A percentile compares a stretch with the other conserved stretches of the same genome.
Conservation (phyloP, 2,113 vertebrate genomes). For the Electrona antarctica region DNA sequence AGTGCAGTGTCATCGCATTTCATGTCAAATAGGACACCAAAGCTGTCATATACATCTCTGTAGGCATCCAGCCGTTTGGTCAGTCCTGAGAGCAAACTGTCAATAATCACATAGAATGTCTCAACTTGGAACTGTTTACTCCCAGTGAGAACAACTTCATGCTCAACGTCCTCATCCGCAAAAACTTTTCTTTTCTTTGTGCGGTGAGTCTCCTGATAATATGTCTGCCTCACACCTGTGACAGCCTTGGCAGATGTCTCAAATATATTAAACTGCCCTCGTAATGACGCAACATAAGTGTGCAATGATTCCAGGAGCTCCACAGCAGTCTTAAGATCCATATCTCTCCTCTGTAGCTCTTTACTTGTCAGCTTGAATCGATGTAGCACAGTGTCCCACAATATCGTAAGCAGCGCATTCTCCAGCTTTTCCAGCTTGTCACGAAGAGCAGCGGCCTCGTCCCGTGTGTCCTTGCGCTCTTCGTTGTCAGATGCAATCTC, state of each 20-base stretch:
- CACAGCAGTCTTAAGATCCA: not conserved
- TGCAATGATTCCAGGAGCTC: not conserved
- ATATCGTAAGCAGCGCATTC: not conserved
- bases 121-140: not conserved
- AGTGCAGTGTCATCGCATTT: not conserved
- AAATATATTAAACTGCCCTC: not conserved
- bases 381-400: not conserved
- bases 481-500: not conserved
- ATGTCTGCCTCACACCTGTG: not conserved
- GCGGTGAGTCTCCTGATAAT: not conserved
- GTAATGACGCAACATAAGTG: not conserved
- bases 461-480: not conserved
- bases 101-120: conserved; percentile 1
- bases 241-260: not conserved
- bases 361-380: not conserved
- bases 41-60: not conserved
- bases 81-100: not conserved
- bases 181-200: not conserved
- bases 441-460: not conserved
- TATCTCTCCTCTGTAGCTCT: not conserved
- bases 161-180: not conserved
- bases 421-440: not conserved
- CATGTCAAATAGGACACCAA: conserved; percentile 2
- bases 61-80: not conserved
- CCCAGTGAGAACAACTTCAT: not conserved